These are phyloP conservation scores for Glaucopsyche alexis DNA, from an alignment of 2,888 invertebrate species.

Conservation along the genomic window DNA sequence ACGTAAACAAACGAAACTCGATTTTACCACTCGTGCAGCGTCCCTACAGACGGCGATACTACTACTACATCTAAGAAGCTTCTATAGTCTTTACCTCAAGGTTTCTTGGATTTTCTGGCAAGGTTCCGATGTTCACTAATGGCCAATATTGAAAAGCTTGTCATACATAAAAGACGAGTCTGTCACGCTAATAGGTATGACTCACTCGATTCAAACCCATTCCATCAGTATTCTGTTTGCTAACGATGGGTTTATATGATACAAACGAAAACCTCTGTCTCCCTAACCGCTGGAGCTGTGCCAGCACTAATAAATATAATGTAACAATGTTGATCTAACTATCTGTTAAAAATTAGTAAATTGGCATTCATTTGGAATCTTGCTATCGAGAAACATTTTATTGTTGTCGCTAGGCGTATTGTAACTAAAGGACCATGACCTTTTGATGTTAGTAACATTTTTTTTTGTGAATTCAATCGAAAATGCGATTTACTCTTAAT, in stretches of 20 bases:
- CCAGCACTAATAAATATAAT: neutral
- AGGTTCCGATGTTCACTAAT: constrained; percentile 57
- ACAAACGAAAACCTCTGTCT: neutral
- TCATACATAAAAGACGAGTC: constrained; percentile 51
- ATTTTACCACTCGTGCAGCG: constrained; percentile 48
- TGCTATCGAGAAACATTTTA: neutral
- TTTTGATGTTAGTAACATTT: neutral
- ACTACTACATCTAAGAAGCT: constrained; percentile 65
- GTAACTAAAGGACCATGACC: neutral
- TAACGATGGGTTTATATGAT: neutral
- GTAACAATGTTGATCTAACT: constrained; percentile 6
- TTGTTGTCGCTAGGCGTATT: neutral
- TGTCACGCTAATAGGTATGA: constrained; percentile 32
- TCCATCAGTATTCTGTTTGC: constrained; percentile 22
- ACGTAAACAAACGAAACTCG: constrained; percentile 41
- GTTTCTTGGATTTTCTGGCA: constrained; percentile 72
- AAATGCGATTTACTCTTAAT: no score
- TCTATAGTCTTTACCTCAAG: constrained; percentile 51
- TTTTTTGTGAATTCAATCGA: no score
- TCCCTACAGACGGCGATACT: constrained; percentile 58
- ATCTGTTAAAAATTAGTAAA: constrained; percentile 14
- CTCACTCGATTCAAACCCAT: constrained; percentile 33
- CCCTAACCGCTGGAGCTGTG: neutral
- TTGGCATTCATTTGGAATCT: neutral
- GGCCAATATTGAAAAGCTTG: constrained; percentile 64